Evolutionary conservation across 53 echinoderm and acorn worm genomes (phyloP).

Genomic region (Zoroaster sp.): DNA sequence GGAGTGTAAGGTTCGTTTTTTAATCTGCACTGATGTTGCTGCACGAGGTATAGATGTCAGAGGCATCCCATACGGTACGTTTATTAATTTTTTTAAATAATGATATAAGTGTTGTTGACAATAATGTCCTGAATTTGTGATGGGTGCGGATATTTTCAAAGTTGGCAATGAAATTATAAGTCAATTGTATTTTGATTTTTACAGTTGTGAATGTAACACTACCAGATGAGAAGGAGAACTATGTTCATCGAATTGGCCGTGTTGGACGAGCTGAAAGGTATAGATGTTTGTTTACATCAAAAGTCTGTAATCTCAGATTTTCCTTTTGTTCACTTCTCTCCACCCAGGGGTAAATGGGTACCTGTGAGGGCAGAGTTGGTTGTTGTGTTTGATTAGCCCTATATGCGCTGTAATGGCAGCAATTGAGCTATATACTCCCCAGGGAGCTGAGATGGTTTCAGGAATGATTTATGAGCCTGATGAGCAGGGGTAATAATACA

Average conservation of each 20-base stretch:
- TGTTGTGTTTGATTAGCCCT: too few species aligned
- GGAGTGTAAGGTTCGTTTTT: slow-evolving; percentile 77
- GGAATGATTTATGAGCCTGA: too few species aligned
- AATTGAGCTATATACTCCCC: too few species aligned
- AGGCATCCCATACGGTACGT: slow-evolving; percentile 94
- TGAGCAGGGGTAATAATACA: too few species aligned
- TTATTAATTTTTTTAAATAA: neutral
- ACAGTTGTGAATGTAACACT: slow-evolving; percentile 94
- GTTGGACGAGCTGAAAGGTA: slow-evolving; percentile 98
- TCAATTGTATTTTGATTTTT: neutral
- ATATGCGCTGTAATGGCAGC: too few species aligned
- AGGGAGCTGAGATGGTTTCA: too few species aligned
- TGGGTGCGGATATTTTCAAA: too few species aligned
- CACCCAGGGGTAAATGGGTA: too few species aligned
- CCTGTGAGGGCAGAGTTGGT: too few species aligned
- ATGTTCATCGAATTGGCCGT: slow-evolving; percentile 99
- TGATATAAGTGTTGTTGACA: neutral
- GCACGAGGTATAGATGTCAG: slow-evolving; percentile 95
- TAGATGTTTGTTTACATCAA: too few species aligned
- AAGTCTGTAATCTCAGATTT: too few species aligned
- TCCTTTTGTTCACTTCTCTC: neutral
- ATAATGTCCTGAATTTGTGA: too few species aligned
- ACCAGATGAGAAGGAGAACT: slow-evolving; percentile 98
- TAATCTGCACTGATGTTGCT: slow-evolving; percentile 97
- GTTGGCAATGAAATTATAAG: neutral